Percentiles rank a stretch among this genome's conserved stretches.
Conservation (phyloP, 2,888 invertebrate genomes). For the Hemithea aestivaria region DNA sequence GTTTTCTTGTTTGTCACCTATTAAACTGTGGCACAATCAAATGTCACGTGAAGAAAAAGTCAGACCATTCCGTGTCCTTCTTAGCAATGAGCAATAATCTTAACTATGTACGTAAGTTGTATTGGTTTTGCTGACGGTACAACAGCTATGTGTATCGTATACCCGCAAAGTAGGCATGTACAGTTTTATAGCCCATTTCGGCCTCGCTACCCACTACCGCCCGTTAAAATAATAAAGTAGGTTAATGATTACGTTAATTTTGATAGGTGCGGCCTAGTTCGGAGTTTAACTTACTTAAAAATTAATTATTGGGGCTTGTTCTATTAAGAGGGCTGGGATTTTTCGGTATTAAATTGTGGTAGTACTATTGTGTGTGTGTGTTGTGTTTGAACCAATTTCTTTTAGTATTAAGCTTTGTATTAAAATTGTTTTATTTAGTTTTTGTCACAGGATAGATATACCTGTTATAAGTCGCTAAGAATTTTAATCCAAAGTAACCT, state of each 20-base stretch:
- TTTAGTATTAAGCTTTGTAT: no score
- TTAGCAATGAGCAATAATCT: background rate
- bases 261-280: conserved; percentile 20
- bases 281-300: conserved; percentile 6
- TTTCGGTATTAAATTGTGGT: no score
- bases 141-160: conserved; percentile 5
- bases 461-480: no score
- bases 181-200: conserved; percentile 22
- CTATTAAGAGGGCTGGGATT: no score
- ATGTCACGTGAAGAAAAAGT: no score
- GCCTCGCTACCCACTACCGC: conserved; percentile 16
- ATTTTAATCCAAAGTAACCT: no score
- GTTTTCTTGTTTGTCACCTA: no score
- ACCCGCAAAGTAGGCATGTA: conserved; percentile 11
- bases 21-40: no score
- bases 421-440: conserved; percentile 16
- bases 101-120: background rate
- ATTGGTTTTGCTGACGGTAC: conserved; percentile 3
- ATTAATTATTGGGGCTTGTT: conserved; percentile 18
- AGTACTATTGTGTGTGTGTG: no score
- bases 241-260: conserved; percentile 27
- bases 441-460: no score
- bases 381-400: no score
- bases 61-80: no score
- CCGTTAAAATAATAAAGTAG: conserved; percentile 30